A percentile compares a stretch with the other conserved stretches of the same genome.
Conservation (phyloP, 2,888 invertebrate genomes). For the Mallateleia sp. region DNA sequence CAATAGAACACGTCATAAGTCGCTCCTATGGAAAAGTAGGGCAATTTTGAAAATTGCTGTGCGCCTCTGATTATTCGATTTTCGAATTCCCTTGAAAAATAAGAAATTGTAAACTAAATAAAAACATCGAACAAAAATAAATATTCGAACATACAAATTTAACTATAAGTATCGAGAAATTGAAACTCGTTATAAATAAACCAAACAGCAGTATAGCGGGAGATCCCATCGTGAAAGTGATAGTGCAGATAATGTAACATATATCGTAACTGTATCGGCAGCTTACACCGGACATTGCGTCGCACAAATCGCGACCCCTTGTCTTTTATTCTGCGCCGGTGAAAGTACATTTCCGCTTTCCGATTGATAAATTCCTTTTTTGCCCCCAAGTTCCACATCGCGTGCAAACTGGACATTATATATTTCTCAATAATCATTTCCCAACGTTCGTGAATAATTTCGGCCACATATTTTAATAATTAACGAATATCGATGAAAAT, state of each 20-base stretch:
- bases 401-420: neutral
- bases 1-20: too few relatives aligned
- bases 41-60: too few relatives aligned
- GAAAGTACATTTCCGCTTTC: constrained; percentile 85
- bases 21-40: too few relatives aligned
- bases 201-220: constrained; percentile 1
- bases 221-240: constrained; percentile 82
- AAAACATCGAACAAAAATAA: too few relatives aligned
- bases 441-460: neutral
- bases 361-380: constrained; percentile 76
- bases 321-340: constrained; percentile 76
- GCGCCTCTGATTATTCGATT: too few relatives aligned
- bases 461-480: neutral
- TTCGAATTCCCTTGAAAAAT: too few relatives aligned
- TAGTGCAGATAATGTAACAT: constrained; percentile 76
- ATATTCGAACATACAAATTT: too few relatives aligned
- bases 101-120: too few relatives aligned
- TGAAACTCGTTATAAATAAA: too few relatives aligned
- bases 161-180: too few relatives aligned
- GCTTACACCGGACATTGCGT: constrained; percentile 83
- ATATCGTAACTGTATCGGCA: constrained; percentile 75
- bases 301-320: constrained; percentile 74
- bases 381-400: constrained; percentile 4
- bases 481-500: too few relatives aligned
- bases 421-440: constrained; percentile 26